phyloP scores from a whole-genome alignment of 1,140 invertebrate species.

The Latrodectus geometricus region DNA sequence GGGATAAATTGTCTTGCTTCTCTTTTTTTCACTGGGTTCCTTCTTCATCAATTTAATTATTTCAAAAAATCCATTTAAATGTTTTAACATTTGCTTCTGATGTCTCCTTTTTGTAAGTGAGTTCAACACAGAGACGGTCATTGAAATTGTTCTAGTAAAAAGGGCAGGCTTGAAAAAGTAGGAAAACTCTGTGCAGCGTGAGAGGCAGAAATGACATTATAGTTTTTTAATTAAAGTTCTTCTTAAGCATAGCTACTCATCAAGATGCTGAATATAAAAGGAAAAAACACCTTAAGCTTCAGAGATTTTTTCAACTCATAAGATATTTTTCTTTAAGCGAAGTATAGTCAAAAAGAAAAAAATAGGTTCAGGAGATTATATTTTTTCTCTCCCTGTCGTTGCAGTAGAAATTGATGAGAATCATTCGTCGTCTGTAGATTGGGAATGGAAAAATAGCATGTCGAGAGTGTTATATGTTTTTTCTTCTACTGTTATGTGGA shows the following conservation, averaged over 20 bases:
- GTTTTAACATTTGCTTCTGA: slow-evolving; percentile 61
- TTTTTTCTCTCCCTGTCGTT: slow-evolving; percentile 41
- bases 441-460: slow-evolving; percentile 62
- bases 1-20: slow-evolving; percentile 2
- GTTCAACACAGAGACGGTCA: slow-evolving; percentile 14
- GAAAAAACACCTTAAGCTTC: slow-evolving; percentile 16
- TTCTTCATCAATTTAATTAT: slow-evolving; percentile 52
- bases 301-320: slow-evolving; percentile 9
- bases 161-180: slow-evolving; percentile 6
- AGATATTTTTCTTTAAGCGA: slow-evolving; percentile 53
- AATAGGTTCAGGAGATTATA: slow-evolving; percentile 52
- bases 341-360: slow-evolving; percentile 50
- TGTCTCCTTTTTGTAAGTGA: slow-evolving; percentile 49
- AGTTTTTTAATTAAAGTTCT: slow-evolving; percentile 59
- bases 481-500: slow-evolving; percentile 52
- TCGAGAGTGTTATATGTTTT: slow-evolving; percentile 55
- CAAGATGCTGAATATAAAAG: slow-evolving; percentile 37
- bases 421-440: slow-evolving; percentile 57
- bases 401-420: slow-evolving; percentile 61
- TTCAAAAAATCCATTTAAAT: slow-evolving; percentile 59
- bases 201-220: slow-evolving; percentile 51
- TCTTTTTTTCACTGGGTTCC: slow-evolving; percentile 13
- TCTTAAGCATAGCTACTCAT: slow-evolving; percentile 56
- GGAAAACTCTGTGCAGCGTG: background rate
- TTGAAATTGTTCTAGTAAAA: slow-evolving; percentile 43